Base-by-base conservation (phyloP, 1,140 invertebrate genomes). In the Rhagoletis pomonella region DNA sequence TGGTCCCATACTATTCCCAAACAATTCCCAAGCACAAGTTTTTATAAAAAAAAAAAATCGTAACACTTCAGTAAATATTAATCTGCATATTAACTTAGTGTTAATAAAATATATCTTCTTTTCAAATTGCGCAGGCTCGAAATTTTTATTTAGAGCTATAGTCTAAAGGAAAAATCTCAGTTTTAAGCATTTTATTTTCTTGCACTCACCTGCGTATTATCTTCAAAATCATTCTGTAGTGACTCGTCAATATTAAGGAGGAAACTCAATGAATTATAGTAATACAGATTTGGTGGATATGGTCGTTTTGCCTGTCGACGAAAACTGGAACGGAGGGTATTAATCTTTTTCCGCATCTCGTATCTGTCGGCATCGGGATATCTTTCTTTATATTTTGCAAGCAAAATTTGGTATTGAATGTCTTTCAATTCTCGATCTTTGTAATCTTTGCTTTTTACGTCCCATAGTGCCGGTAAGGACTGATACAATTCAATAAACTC, bases 261-360 rank as follows among this genome's bases (percentile, higher is more conserved):
- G 69, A 93, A 93, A 19, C 90, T 90, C 85, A 93, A 88, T 17
- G 91, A 88, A 7, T 93, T 91, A 69, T 91, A 93, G 88, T 93
- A 93, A 93, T 92, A 93, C 0, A 93, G 60, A 88, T 91, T 65
- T 90, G 91, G 44, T 90, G 89, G 0, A 0, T 91, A 89, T 2
- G 91, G 89, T 1, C 90, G 89, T 89, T 91, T 91, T 50, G 88
- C 87, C 59, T 94, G 93, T 1, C 92, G 89, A n/a, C 93, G 88
- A 81, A 93, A 94, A 50, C 92, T 92, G 5, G 91, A 93, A 2
- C 93, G 89, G 5, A 94, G 90, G 3, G 90, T 93, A 87, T 94
- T 93, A 64, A 94, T 93, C 29, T 93, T 91, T 29, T 90, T 88
- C 47, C 90, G 90, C 0, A 94, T 92, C 64, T 90, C 92, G 17